Evolutionary conservation across 2,888 invertebrate genomes (phyloP).

Genomic region (Melieria picta): DNA sequence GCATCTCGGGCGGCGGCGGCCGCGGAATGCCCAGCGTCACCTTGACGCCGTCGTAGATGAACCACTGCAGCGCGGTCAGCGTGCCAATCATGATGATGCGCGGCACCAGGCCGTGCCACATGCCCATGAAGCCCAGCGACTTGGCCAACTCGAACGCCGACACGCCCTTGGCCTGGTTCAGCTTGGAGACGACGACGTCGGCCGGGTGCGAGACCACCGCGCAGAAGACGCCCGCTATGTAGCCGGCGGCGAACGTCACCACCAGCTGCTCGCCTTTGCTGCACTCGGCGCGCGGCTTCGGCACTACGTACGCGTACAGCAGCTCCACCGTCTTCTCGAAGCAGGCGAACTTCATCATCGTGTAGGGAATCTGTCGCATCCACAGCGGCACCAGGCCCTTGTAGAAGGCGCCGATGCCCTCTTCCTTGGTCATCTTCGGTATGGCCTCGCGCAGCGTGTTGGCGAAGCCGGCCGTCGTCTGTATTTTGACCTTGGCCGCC

Average conservation of each 20-base stretch:
- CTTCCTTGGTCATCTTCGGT: slow-evolving; percentile 77
- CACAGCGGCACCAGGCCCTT: slow-evolving; percentile 82
- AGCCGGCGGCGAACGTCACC: slow-evolving; percentile 86
- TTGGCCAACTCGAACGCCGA: slow-evolving; percentile 52
- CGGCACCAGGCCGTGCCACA: slow-evolving; percentile 83
- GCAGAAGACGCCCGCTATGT: slow-evolving; percentile 88
- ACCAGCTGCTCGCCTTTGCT: slow-evolving; percentile 79
- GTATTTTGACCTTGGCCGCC: slow-evolving; percentile 87
- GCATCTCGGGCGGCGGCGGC: slow-evolving; percentile 88
- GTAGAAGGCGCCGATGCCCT: slow-evolving; percentile 80
- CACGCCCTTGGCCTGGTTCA: slow-evolving; percentile 78
- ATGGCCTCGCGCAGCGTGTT: slow-evolving; percentile 76
- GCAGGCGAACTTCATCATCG: slow-evolving; percentile 92
- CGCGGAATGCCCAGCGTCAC: slow-evolving; percentile 78
- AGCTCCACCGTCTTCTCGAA: slow-evolving; percentile 84
- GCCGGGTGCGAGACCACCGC: slow-evolving; percentile 90
- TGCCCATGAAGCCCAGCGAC: slow-evolving; percentile 66
- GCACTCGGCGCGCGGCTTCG: slow-evolving; percentile 82
- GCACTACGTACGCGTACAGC: slow-evolving; percentile 76
- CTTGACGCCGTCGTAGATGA: slow-evolving; percentile 87
- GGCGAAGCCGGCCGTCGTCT: slow-evolving; percentile 77
- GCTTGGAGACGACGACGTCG: slow-evolving; percentile 85
- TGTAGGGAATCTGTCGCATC: slow-evolving; percentile 69
- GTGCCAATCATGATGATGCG: slow-evolving; percentile 92
- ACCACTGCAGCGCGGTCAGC: slow-evolving; percentile 87